A percentile compares a stretch with the other conserved stretches of the same genome.
phyloP scores from a whole-genome alignment of 2,113 vertebrate species.

The Epinephelus lanceolatus region DNA sequence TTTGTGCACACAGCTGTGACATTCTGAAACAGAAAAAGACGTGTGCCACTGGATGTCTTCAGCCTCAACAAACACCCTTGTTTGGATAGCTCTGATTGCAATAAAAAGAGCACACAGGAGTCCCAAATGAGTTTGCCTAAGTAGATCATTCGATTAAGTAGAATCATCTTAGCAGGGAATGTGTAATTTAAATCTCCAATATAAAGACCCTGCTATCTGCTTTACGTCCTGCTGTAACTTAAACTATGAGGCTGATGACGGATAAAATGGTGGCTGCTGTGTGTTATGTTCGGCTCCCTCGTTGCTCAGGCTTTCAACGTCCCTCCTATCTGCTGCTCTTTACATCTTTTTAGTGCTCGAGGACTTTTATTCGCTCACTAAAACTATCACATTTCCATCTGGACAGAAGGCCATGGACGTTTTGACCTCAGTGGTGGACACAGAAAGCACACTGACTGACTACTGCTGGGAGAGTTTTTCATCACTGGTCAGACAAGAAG shows the following conservation, averaged over 20 bases:
- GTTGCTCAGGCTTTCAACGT: constrained; percentile 13
- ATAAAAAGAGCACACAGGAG: constrained; percentile 31
- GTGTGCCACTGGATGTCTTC: background rate
- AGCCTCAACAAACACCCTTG: background rate
- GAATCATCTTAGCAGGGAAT: constrained; percentile 2
- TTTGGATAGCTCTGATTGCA: constrained; percentile 16
- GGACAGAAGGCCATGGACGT: constrained; percentile 21
- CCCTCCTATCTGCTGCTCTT: constrained; percentile 45
- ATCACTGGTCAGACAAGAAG: constrained; percentile 19
- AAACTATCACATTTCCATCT: constrained; percentile 24
- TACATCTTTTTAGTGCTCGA: constrained; percentile 8
- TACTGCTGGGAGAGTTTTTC: background rate
- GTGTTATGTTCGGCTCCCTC: constrained; percentile 18
- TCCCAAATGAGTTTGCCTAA: constrained; percentile 20
- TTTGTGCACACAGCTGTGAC: background rate
- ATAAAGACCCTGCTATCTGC: constrained; percentile 17
- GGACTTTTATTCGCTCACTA: constrained; percentile 2
- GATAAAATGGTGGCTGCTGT: constrained; percentile 16
- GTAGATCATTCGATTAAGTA: constrained; percentile 46
- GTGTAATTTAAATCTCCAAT: constrained; percentile 17
- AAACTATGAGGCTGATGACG: constrained; percentile 11
- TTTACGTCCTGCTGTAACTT: constrained; percentile 30
- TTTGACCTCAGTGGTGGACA: background rate
- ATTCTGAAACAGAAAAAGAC: constrained; percentile 2
- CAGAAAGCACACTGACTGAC: background rate